These are phyloP conservation scores for Zeugodacus cucurbitae DNA, from an alignment of 1,140 invertebrate genomes.

Conservation along the genomic window DNA sequence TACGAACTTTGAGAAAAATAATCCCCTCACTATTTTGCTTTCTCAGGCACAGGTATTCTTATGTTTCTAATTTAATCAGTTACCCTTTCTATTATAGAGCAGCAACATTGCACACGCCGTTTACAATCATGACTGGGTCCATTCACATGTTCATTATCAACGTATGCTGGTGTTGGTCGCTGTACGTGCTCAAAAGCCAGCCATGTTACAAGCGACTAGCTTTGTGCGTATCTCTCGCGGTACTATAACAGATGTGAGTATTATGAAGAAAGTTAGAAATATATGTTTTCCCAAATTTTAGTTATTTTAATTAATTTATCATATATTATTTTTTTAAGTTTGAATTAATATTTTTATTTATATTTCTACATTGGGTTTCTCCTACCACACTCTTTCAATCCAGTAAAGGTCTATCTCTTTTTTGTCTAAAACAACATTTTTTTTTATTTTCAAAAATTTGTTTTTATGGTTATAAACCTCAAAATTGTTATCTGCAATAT, in stretches of 20 bases:
- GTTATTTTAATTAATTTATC: background rate
- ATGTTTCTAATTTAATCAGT: too few species aligned
- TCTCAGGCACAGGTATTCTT: too few species aligned
- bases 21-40: too few species aligned
- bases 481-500: too few species aligned
- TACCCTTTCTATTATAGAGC: slow-evolving; percentile 46
- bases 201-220: slow-evolving; percentile 49
- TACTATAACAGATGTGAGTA: slow-evolving; percentile 50
- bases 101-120: slow-evolving; percentile 44
- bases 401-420: too few species aligned
- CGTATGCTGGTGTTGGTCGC: slow-evolving; percentile 51
- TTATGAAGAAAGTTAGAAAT: background rate
- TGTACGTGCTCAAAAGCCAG: slow-evolving; percentile 49
- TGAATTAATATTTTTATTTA: too few species aligned
- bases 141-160: slow-evolving; percentile 47
- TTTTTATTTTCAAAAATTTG: too few species aligned
- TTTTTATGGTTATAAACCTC: too few species aligned
- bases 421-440: too few species aligned
- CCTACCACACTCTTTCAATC: background rate
- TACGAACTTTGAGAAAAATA: too few species aligned
- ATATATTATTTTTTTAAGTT: slow-evolving; percentile 42
- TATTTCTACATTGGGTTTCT: too few species aligned
- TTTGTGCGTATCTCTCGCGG: slow-evolving; percentile 51
- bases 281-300: background rate
- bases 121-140: slow-evolving; percentile 51